A percentile compares a stretch with the other conserved stretches of the same genome.
Conservation (phyloP, 2,888 invertebrate genomes). For the Drosophila putrida region DNA sequence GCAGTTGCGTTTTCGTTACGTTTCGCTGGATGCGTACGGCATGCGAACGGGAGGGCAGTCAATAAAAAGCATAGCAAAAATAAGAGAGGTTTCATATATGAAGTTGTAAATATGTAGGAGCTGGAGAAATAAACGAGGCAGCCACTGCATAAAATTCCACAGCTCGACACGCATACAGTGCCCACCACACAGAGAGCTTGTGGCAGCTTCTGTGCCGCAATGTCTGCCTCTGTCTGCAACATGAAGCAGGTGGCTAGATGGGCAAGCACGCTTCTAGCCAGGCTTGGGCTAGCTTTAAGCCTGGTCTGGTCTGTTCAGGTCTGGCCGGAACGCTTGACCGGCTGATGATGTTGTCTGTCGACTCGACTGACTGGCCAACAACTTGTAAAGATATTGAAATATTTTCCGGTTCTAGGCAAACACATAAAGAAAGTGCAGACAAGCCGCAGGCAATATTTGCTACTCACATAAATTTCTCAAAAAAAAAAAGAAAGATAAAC, state of each 20-base stretch:
- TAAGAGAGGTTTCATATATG: constrained; percentile 59
- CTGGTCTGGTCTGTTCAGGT: constrained; percentile 30
- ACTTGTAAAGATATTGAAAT: constrained; percentile 44
- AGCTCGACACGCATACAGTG: constrained; percentile 68
- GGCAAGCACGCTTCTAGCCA: constrained; percentile 42
- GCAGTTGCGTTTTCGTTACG: constrained; percentile 81
- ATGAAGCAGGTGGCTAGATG: constrained; percentile 61
- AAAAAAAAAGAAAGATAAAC: constrained; percentile 6
- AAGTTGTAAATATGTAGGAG: constrained; percentile 73
- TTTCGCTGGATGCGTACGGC: constrained; percentile 69
- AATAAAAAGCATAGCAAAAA: constrained; percentile 42
- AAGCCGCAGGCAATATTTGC: constrained; percentile 26
- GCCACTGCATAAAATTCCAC: constrained; percentile 77
- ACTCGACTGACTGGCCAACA: constrained; percentile 69
- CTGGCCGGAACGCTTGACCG: constrained; percentile 68
- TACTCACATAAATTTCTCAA: constrained; percentile 21
- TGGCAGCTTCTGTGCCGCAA: constrained; percentile 72
- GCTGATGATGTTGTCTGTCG: constrained; percentile 54
- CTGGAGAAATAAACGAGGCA: constrained; percentile 67
- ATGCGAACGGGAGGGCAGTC: constrained; percentile 30
- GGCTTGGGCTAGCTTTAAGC: constrained; percentile 1
- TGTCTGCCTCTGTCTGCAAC: constrained; percentile 55
- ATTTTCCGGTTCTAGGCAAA: constrained; percentile 53
- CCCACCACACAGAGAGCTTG: constrained; percentile 31
- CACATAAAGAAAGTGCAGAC: constrained; percentile 52